Evolutionary conservation across 2,888 invertebrate species (phyloP).

Genomic region (Koerneria pararmatus): DNA sequence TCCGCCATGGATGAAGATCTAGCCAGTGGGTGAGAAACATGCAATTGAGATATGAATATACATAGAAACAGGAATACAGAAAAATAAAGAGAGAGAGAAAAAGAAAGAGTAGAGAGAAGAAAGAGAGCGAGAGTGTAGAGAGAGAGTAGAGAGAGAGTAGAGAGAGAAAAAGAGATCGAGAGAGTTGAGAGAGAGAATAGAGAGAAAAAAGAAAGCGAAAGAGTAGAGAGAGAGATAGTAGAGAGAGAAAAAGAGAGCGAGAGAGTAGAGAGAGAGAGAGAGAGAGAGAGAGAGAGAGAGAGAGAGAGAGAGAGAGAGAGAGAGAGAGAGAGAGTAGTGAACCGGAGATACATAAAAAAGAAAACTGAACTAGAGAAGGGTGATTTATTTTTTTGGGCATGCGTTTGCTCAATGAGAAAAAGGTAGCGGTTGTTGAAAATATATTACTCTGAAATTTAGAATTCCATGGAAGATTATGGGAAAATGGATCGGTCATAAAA

Average conservation of each 20-base stretch:
- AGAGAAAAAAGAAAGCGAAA: background rate
- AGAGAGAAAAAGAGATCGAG: conserved; percentile 8
- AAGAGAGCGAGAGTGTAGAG: background rate
- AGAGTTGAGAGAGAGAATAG: background rate
- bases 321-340: background rate
- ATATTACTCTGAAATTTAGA: too few species aligned
- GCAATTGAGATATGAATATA: too few species aligned
- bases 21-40: background rate
- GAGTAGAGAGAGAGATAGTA: background rate
- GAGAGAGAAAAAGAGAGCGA: conserved; percentile 3
- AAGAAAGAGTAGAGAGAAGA: background rate
- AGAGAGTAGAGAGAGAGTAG: background rate
- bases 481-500: too few species aligned
- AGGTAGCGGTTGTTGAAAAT: too few species aligned
- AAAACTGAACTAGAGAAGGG: too few species aligned
- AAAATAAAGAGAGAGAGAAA: conserved; percentile 1
- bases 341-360: too few species aligned
- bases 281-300: background rate
- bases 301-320: background rate
- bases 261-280: conserved; percentile 2
- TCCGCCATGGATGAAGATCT: background rate
- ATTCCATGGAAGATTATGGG: too few species aligned
- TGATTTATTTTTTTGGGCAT: too few species aligned
- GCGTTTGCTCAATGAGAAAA: too few species aligned
- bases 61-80: too few species aligned